phyloP scores from a whole-genome alignment of 2,797 vertebrate genomes.

The Macropodus opercularis region DNA sequence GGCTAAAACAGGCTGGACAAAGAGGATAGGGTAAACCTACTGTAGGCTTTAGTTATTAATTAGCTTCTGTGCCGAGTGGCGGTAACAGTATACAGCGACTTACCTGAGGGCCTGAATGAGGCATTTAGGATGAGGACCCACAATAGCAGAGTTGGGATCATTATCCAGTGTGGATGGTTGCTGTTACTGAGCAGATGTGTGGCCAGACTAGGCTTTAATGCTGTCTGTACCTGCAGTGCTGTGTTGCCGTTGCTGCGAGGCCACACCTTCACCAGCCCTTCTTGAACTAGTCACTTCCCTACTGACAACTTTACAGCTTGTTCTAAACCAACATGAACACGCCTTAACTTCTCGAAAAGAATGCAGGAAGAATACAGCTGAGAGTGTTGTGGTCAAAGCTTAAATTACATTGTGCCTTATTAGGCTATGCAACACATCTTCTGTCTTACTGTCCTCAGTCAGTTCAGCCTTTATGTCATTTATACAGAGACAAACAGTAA shows the following conservation, averaged over 20 bases:
- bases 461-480: too few relatives aligned
- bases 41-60: conserved; percentile 69
- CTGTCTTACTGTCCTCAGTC: too few relatives aligned
- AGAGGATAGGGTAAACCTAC: conserved; percentile 16
- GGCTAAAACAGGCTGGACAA: conserved; percentile 1
- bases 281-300: conserved; percentile 55
- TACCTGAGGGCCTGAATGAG: conserved; percentile 70
- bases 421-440: not conserved
- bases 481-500: not conserved
- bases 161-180: conserved; percentile 58
- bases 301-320: conserved; percentile 3
- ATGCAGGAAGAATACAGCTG: conserved; percentile 43
- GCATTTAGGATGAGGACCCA: conserved; percentile 70
- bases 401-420: not conserved
- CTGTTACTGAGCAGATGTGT: conserved; percentile 45
- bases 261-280: conserved; percentile 59
- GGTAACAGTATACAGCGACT: conserved; percentile 63
- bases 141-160: conserved; percentile 64
- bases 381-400: not conserved
- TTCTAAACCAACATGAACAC: conserved; percentile 47
- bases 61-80: conserved; percentile 33
- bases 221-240: conserved; percentile 37
- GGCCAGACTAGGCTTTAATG: conserved; percentile 43
- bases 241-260: conserved; percentile 11
- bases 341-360: conserved; percentile 32